Evolutionary conservation across 2,113 vertebrate species (phyloP), one percentile per base, ranked within the genome.

Genomic region (Chaenogobius annularis): DNA sequence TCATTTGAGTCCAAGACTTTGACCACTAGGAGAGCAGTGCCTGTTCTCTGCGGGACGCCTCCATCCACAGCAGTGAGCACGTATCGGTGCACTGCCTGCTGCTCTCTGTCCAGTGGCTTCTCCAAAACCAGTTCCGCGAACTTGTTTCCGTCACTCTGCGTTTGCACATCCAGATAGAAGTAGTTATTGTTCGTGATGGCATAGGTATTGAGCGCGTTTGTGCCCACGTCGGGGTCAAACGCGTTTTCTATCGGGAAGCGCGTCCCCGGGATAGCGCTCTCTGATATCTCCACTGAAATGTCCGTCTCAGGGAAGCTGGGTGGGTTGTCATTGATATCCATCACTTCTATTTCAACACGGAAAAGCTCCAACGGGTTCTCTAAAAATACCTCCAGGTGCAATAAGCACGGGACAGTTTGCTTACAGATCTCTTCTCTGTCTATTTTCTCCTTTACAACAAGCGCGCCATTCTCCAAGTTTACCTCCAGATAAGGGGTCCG

Each of bases 321-420:
- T 0, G 98, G 94, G 77, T 99, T 99, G 93, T 99, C 98, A 74
- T 99, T 99, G 78, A 98, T 96, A 92, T 99, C 98, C 93, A 98
- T 90, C 85, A 99, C 95, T 77, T 99, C 97, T 22, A 98, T 96
- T 86, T 99, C 97, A 82, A 98, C 96, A 20, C 96, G 95, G 86
- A 98, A 98, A 67, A 99, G 96, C 92, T 99, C 97, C 10, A 99
- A 87, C 0, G 98, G 98, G 85, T 97, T 97, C 87, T 99, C 97
- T 90, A 99, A 85, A 85, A 99, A 98, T 87, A 98, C 96, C 91
- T 98, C 96, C 80, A 98, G 92, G 92, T 96, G 96, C 90, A 96
- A 85, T 43, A 96, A 93, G 90, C 97, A 98, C 78, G 94, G 94
- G 23, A 93, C 94, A 82, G 88, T 96, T 93, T 97, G 96, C 85